A percentile compares a stretch with the other conserved stretches of the same genome.
phyloP scores from a whole-genome alignment of 1,140 invertebrate genomes.

The Ptiloglossa arizonensis region DNA sequence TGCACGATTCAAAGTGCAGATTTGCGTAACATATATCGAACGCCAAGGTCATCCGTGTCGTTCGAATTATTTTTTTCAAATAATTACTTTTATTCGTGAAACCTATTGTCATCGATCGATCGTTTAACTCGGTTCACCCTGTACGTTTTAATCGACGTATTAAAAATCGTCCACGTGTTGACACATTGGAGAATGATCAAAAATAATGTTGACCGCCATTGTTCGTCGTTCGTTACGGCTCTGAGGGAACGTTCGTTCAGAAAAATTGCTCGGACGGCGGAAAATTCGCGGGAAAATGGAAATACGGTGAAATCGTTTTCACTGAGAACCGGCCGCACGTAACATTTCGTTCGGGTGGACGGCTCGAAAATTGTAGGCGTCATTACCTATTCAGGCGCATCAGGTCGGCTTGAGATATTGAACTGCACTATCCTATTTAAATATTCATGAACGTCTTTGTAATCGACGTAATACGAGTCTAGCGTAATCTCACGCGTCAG shows the following conservation, averaged over 20 bases:
- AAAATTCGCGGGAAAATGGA: slow-evolving; percentile 1
- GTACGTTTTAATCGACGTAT: no score
- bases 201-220: no score
- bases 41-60: no score
- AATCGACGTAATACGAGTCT: slow-evolving; percentile 67
- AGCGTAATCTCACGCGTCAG: slow-evolving; percentile 65
- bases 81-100: no score
- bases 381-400: slow-evolving; percentile 64
- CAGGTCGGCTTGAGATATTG: slow-evolving; percentile 61
- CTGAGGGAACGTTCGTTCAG: background rate
- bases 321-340: slow-evolving; percentile 18
- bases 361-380: slow-evolving; percentile 62
- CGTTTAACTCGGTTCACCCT: no score
- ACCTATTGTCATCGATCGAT: no score
- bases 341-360: slow-evolving; percentile 48
- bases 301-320: slow-evolving; percentile 44
- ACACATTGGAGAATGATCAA: no score
- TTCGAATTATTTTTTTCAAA: no score
- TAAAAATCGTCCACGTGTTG: no score
- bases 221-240: background rate
- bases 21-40: no score
- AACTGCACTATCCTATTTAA: slow-evolving; percentile 68
- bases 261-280: background rate
- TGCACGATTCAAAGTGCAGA: no score
- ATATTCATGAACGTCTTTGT: slow-evolving; percentile 70